Base-by-base conservation (phyloP, 2,888 invertebrate genomes). In the Drosophila mercatorum region DNA sequence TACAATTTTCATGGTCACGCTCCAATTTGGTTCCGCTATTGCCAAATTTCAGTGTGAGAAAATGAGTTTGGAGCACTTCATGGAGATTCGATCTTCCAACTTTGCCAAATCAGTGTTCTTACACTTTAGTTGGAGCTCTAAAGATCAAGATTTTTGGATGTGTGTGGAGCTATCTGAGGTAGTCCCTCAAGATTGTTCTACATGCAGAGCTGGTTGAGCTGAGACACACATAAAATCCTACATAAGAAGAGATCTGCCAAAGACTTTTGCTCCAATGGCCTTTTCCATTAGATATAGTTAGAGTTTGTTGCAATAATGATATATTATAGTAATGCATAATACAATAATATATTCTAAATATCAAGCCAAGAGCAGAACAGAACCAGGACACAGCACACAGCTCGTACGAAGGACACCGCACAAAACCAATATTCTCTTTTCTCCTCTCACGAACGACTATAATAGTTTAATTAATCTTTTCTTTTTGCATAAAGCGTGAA, bases 1-100 rank as follows among this genome's bases (percentile, higher is more conserved):
- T 66, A 44, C 1, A 40, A 51, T 68, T 78, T 84, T 84, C 86
- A 84, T 76, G 83, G 88, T 88, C 88, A 88, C 47, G 73, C 47
- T 72, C 65, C 47, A 57, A 68, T 68, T 68, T 46, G 17, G 66
- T 61, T 67, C 28, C 59, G 36, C 49, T 64, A 31, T 34, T 58
- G 59, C 22, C 38, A 38, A 40, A 49, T 43, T 47, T 41, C n/a
- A 38, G 43, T 55, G 14, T 56, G 41, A 17, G 58, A 44, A 74
- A 59, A 70, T n/a, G 34, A 44, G 14, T 36, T 49, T 34, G 11
- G 3, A 1, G 17, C n/a, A 12, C 11, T 11, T 51, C 14, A 22
- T 36, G 14, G 26, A n/a, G 43, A 22, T 41, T 34, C 17, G 49
- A 17, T 34, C 49, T 28, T 28, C 1, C 26, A 46, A 17, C 3